A percentile compares a stretch with the other conserved stretches of the same genome.
These are phyloP conservation scores for Zootermopsis nevadensis DNA, from an alignment of 2,888 invertebrate species.

Conservation along the genomic window DNA sequence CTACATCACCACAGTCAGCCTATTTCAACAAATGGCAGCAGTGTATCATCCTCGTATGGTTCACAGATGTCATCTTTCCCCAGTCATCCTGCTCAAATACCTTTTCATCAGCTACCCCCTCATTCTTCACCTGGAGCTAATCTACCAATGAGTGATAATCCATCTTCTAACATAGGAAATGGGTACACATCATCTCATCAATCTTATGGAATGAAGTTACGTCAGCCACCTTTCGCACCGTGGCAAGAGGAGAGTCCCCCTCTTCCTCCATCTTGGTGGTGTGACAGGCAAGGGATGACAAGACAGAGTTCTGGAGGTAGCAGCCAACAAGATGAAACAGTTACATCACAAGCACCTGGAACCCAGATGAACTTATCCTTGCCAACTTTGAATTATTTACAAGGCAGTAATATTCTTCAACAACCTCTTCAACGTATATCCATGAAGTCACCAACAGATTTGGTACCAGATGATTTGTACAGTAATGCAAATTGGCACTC, in stretches of 20 bases:
- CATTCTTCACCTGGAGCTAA: conserved; percentile 28
- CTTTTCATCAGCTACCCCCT: conserved; percentile 48
- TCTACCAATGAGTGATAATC: conserved; percentile 20
- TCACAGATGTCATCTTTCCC: conserved; percentile 25
- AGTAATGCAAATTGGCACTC: conserved; percentile 14
- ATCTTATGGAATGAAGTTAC: conserved; percentile 66
- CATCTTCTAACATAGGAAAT: not conserved
- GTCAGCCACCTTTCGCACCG: conserved; percentile 54
- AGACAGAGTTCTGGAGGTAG: conserved; percentile 11
- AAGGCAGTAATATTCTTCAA: conserved; percentile 19
- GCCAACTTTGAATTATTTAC: conserved; percentile 14
- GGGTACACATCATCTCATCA: conserved; percentile 53
- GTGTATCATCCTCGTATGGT: not conserved
- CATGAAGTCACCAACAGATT: conserved; percentile 25
- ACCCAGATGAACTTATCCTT: conserved; percentile 3
- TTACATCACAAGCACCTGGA: not conserved
- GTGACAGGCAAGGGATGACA: not conserved
- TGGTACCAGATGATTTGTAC: conserved; percentile 17
- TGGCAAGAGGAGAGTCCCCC: conserved; percentile 40
- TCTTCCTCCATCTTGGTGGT: conserved; percentile 27
- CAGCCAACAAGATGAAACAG: conserved; percentile 31
- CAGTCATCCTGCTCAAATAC: conserved; percentile 59
- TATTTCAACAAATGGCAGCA: not conserved
- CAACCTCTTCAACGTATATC: conserved; percentile 1
- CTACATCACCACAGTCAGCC: conserved; percentile 19